These are phyloP conservation scores for Rhadina sibilatrix DNA, from an alignment of 2,113 vertebrate species.

Conservation along the genomic window DNA sequence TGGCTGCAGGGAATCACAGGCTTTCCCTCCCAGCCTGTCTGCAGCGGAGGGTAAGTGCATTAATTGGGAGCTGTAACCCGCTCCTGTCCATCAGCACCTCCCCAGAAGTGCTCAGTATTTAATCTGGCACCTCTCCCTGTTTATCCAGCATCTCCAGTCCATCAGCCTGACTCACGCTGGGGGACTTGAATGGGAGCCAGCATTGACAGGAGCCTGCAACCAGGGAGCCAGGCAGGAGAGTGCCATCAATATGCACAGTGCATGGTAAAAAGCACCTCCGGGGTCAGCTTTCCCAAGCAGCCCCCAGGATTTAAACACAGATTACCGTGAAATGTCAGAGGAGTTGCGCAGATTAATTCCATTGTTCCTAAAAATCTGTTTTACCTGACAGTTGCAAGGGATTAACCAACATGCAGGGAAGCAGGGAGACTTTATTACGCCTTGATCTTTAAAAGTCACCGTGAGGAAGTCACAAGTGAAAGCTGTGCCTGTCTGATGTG, in stretches of 20 bases:
- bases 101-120: conserved; percentile 36
- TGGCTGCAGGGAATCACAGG: background rate
- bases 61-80: conserved; percentile 21
- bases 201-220: conserved; percentile 25
- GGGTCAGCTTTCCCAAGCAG: background rate
- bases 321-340: background rate
- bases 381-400: conserved; percentile 44
- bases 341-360: conserved; percentile 20
- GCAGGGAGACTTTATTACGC: background rate
- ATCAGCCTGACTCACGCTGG: conserved; percentile 27
- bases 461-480: background rate
- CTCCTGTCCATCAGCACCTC: conserved; percentile 41
- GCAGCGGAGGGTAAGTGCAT: conserved; percentile 35
- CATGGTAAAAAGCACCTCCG: background rate
- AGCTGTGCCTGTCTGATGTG: background rate
- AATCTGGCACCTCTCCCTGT: conserved; percentile 50
- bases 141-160: conserved; percentile 22
- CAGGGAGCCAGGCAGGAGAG: background rate
- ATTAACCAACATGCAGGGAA: conserved; percentile 27
- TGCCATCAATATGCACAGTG: conserved; percentile 12
- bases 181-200: conserved; percentile 32
- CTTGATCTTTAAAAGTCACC: conserved; percentile 48
- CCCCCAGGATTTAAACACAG: conserved; percentile 23
- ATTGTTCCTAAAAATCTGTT: conserved; percentile 31
- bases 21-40: conserved; percentile 12